Conservation (phyloP, 2,888 invertebrate species). For the Digitonthophagus gazella region DNA sequence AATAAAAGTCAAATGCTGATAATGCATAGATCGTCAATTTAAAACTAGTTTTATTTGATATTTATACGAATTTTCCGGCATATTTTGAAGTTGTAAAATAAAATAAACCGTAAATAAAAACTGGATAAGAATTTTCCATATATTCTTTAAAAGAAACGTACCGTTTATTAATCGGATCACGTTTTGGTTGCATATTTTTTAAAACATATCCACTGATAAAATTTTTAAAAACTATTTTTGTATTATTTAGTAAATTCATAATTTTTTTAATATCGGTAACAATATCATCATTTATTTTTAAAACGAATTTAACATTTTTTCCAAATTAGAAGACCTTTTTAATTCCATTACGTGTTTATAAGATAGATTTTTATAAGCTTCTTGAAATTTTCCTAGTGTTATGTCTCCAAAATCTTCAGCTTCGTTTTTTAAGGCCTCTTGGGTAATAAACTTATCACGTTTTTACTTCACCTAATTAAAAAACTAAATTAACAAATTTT, state of each 20-base stretch:
- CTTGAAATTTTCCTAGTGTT: constrained; percentile 73
- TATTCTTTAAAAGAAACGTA: constrained; percentile 71
- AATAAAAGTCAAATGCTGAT: constrained; percentile 71
- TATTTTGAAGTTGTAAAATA: constrained; percentile 71
- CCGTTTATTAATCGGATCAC: constrained; percentile 75
- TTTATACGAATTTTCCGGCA: constrained; percentile 57
- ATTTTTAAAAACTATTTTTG: constrained; percentile 46
- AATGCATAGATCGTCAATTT: constrained; percentile 88
- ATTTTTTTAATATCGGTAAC: constrained; percentile 67
- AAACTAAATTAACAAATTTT: no score
- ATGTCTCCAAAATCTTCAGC: constrained; percentile 65
- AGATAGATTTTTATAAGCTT: constrained; percentile 76
- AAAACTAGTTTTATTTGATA: constrained; percentile 67
- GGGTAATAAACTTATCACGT: constrained; percentile 56
- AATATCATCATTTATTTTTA: constrained; percentile 83
- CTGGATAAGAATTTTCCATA: constrained; percentile 61
- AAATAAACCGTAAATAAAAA: constrained; percentile 81
- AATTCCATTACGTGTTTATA: constrained; percentile 81
- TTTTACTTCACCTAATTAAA: constrained; percentile 63
- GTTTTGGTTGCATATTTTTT: constrained; percentile 61
- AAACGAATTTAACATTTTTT: constrained; percentile 59
- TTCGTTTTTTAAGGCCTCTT: constrained; percentile 62
- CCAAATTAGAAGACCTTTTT: constrained; percentile 70
- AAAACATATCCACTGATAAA: constrained; percentile 68
- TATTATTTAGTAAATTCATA: constrained; percentile 49